Percentiles rank a stretch among this genome's conserved stretches.
phyloP scores from a whole-genome alignment of 1,140 invertebrate genomes.

The Drosophila neocordata region DNA sequence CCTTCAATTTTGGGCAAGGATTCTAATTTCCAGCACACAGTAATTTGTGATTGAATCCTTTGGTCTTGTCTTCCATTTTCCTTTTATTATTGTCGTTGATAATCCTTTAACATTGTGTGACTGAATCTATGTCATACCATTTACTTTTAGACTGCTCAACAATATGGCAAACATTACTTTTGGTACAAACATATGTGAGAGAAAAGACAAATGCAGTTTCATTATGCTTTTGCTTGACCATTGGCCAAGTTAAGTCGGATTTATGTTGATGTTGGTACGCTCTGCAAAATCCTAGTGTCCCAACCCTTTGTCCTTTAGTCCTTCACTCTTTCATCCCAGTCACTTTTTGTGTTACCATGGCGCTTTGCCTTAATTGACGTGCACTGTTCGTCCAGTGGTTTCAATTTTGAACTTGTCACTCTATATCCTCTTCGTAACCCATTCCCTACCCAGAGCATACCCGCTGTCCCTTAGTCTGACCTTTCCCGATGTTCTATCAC shows the following conservation, averaged over 20 bases:
- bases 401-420: slow-evolving; percentile 22
- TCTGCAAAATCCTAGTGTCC: background rate
- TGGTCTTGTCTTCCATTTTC: background rate
- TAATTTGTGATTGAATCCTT: background rate
- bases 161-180: slow-evolving; percentile 3
- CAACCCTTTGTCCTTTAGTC: background rate
- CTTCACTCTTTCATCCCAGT: background rate
- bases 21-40: background rate
- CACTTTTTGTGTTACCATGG: slow-evolving; percentile 17
- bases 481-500: background rate
- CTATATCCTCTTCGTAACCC: background rate
- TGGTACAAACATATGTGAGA: background rate
- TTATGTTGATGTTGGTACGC: slow-evolving; percentile 22
- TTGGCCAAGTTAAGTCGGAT: slow-evolving; percentile 27
- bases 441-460: background rate
- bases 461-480: background rate
- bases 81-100: background rate
- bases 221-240: slow-evolving; percentile 12
- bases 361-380: slow-evolving; percentile 22
- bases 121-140: background rate
- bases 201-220: slow-evolving; percentile 14
- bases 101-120: background rate
- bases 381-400: slow-evolving; percentile 9
- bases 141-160: background rate
- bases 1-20: background rate